phyloP scores from a whole-genome alignment of 2,113 vertebrate genomes.

The Toxostoma redivivum region DNA sequence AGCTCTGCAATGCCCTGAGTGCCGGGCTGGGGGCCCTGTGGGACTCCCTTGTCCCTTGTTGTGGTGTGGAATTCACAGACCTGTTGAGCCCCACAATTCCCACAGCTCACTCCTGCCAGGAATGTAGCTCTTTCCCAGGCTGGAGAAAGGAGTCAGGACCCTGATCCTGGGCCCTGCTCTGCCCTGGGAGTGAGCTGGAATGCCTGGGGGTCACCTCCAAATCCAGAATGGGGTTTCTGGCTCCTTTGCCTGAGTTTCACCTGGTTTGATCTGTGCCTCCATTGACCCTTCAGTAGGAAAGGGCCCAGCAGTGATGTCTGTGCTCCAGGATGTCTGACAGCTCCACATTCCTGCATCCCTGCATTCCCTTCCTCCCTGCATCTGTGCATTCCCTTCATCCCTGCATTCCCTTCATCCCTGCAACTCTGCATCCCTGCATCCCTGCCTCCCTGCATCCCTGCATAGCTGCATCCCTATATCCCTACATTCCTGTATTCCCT shows the following conservation, averaged over 20 bases:
- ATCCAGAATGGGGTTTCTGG: not conserved
- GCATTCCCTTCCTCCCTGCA: too few species aligned
- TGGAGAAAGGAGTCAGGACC: not conserved
- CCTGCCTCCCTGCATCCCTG: not conserved
- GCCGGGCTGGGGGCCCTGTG: not conserved
- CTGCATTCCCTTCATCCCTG: not conserved
- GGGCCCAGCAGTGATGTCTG: accelerated
- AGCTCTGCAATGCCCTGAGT: accelerated
- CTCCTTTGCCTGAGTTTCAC: not conserved
- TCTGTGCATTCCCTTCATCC: not conserved
- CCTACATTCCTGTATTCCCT: not conserved
- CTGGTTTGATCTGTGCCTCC: not conserved
- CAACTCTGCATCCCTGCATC: not conserved
- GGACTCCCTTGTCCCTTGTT: not conserved
- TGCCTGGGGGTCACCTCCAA: not conserved
- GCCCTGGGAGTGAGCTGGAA: accelerated
- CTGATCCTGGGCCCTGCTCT: accelerated
- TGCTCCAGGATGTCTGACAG: accelerated
- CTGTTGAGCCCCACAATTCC: accelerated
- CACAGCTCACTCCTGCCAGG: accelerated
- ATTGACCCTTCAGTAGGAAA: not conserved
- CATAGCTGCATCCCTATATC: not conserved
- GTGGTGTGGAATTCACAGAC: accelerated
- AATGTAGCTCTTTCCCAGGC: not conserved
- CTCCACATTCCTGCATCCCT: not conserved